Base-by-base conservation (phyloP, 64 coral and sea anemone genomes). In the Actinia equina region DNA sequence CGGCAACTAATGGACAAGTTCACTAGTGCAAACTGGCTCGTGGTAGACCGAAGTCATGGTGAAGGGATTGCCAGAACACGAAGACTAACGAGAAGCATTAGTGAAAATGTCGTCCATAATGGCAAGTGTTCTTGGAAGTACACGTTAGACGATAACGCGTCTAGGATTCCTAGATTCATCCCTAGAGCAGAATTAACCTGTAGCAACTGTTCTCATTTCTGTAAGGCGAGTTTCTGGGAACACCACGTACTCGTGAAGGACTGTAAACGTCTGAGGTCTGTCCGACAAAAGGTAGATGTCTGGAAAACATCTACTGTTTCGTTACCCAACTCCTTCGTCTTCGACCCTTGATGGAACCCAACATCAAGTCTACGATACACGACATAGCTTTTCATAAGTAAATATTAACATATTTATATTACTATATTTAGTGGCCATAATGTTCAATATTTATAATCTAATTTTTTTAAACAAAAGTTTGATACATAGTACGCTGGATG, bases 261-360 rank as follows among this genome's bases (percentile, higher is more conserved):
- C 59, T 91, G 89, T 17, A 45, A 10, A 6, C 25, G 56, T 16
- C 13, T 86, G 22, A 77, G 22, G 49, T 85, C 83, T 20, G 52
- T 37, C 19, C 79, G 9, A 80, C 20, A 42, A 19, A 52, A 52
- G 55, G 85, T 79, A 46, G 12, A 63, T 19, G 20, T 91, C 13
- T 91, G 89, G 89, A 91, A 79, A 61, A 85, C 49, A 82, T 69
- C 57, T 3, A 80, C 19, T n/a, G 83, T 80, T 2, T 44, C 83
- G 5, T 59, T 86, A 14, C 37, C 69, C 3, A 76, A 86, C 2
- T 82, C 89, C 25, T 91, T 86, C 62, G 25, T 30, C 11, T 30
- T 13, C 69, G 25, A 42, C 5, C 27, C 23, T 41, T 74, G 26
- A 74, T n/a, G 18, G 1, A 74, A n/a, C 7, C 7, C 10, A n/a